Evolutionary conservation across 2,797 vertebrate species (phyloP).

Genomic region (Propithecus perrieri): DNA sequence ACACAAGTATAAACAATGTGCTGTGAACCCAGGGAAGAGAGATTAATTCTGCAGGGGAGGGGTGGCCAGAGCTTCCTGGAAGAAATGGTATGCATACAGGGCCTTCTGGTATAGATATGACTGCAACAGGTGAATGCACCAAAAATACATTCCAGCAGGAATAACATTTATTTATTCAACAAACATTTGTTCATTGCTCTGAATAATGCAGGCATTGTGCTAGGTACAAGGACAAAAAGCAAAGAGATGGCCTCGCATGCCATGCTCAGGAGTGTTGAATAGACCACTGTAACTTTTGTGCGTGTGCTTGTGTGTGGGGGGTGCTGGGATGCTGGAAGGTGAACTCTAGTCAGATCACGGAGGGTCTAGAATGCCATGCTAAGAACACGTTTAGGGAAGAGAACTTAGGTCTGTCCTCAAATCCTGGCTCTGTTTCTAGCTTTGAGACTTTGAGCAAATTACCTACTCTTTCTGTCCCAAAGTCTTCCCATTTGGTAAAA

Average conservation of each 20-base stretch:
- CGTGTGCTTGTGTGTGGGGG: not conserved
- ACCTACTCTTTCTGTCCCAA: not conserved
- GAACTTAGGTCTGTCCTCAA: not conserved
- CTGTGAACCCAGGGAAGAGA: not conserved
- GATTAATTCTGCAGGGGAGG: not conserved
- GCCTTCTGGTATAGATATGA: not conserved
- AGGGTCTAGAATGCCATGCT: not conserved
- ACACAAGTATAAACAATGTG: not conserved
- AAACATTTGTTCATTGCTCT: not conserved
- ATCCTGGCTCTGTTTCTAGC: not conserved
- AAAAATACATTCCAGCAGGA: slow-evolving; percentile 17
- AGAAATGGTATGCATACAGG: not conserved
- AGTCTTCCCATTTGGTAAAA: not conserved
- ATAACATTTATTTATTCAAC: not conserved
- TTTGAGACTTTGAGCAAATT: not conserved
- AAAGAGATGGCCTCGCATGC: not conserved
- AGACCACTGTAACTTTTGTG: not conserved
- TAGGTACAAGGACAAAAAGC: not conserved
- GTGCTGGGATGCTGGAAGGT: not conserved
- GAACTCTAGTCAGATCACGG: not conserved
- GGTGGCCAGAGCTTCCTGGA: not conserved
- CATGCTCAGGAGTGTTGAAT: not conserved
- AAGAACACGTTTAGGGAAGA: not conserved
- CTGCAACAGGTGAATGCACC: not conserved
- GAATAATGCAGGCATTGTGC: not conserved